Evolutionary conservation across 1,140 invertebrate species (phyloP), one percentile per base, ranked within the genome.

Genomic region (Microplitis demolitor): DNA sequence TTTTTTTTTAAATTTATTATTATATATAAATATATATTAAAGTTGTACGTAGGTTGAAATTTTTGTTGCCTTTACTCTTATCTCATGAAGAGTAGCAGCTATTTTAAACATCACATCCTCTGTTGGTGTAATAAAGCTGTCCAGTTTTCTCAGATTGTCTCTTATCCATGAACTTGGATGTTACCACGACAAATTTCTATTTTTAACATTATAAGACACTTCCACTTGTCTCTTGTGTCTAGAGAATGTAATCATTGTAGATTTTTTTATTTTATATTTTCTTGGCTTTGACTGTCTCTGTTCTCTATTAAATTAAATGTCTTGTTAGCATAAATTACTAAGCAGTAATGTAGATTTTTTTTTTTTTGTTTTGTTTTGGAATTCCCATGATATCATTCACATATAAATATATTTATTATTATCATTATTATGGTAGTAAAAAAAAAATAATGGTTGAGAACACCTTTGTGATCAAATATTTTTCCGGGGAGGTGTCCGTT

Each of bases 131-230:
- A 67, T 67, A 53, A 67, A 67, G 39, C 66, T 34, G 51, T 67
- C 50, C 66, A 67, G 56, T 24, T 58, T 58, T 13, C 16, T 39
- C 50, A 4, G 50, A 24, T 39, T 31, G 56, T 67, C 66, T 39
- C 39, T 45, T 45, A 45, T 45, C 66, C 66, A 35, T 67, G 66
- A 67, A 67, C 66, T 67, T 67, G 66, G 24, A 31, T 67, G 33
- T 34, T 33, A 34, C 66, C 9, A 54, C 66, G n/a, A 16, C 6
- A 2, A 54, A 67, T n/a, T n/a, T 54, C 24, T 67, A 67, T 67
- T 67, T 67, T 51, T 50, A 67, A 51, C 2, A 31, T 35, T 13
- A 24, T 24, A 24, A 24, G 24, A 24, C 24, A 24, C 24, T 66
- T 66, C 11, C 34, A 33, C 6, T n/a, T 33, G 6, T 66, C 24